These are phyloP conservation scores for Coccyzus lansbergi DNA, from an alignment of 2,797 vertebrate species.

Conservation along the genomic window DNA sequence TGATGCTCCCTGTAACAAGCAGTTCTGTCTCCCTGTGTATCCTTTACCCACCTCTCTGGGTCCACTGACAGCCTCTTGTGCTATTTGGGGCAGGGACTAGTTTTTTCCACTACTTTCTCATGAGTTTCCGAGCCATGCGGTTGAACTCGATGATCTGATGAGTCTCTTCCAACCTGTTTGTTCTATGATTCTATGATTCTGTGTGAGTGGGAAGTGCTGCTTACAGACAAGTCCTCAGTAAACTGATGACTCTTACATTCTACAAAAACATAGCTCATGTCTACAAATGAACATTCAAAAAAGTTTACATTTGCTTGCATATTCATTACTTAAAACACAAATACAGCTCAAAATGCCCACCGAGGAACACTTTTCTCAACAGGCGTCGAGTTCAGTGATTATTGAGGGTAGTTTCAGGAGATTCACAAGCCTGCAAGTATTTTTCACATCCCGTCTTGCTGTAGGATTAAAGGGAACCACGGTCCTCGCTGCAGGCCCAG, in stretches of 20 bases:
- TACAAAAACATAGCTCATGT: not conserved
- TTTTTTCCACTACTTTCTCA: not conserved
- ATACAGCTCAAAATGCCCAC: not conserved
- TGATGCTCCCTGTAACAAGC: not conserved
- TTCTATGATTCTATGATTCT: too few species aligned
- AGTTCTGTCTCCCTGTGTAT: not conserved
- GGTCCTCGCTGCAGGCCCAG: not conserved
- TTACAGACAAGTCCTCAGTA: not conserved
- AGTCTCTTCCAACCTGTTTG: too few species aligned
- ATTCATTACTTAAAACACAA: not conserved
- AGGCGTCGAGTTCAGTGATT: not conserved
- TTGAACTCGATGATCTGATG: too few species aligned
- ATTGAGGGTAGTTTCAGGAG: not conserved
- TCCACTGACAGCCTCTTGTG: not conserved
- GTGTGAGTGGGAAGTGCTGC: not conserved
- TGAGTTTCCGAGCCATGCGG: not conserved
- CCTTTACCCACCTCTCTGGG: not conserved
- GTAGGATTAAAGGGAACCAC: not conserved
- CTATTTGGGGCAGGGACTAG: not conserved
- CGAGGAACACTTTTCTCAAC: not conserved
- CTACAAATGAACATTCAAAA: not conserved
- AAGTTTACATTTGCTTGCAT: not conserved
- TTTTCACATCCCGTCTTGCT: not conserved
- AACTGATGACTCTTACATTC: not conserved
- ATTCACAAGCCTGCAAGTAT: not conserved